Conservation (phyloP, 2,888 invertebrate genomes). For the Frankliniella fusca region DNA sequence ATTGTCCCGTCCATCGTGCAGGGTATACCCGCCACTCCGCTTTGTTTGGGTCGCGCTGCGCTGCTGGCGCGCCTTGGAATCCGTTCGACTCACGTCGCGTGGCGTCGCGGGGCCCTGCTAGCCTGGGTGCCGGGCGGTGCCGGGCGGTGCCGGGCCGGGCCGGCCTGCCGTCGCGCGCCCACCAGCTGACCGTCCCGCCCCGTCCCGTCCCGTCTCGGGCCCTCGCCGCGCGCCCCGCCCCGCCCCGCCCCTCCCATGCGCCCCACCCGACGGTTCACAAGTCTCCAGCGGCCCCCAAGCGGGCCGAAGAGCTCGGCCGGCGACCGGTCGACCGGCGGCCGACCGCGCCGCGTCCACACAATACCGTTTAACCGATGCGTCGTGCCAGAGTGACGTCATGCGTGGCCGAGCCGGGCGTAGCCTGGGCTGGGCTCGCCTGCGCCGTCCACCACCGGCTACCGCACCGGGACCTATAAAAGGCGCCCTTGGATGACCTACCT, state of each 20-base stretch:
- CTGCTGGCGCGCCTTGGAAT: background rate
- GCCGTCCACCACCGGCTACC: no score
- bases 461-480: no score
- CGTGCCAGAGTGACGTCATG: background rate
- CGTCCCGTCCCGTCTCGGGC: background rate
- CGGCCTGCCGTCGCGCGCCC: background rate
- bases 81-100: background rate
- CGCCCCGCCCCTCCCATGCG: background rate
- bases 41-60: slow-evolving; percentile 3
- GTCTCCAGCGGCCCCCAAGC: background rate
- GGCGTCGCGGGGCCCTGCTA: background rate
- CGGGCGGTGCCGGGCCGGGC: background rate
- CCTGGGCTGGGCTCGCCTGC: no score
- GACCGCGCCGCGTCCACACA: background rate
- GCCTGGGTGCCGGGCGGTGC: no score
- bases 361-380: background rate
- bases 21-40: background rate
- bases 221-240: no score
- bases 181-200: background rate
- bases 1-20: no score
- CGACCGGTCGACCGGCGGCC: background rate
- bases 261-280: background rate
- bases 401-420: no score
- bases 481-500: no score
- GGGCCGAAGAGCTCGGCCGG: background rate